Percentiles rank a stretch among this genome's conserved stretches.
phyloP scores from a whole-genome alignment of 1,140 invertebrate species.

The Babylonia areolata region DNA sequence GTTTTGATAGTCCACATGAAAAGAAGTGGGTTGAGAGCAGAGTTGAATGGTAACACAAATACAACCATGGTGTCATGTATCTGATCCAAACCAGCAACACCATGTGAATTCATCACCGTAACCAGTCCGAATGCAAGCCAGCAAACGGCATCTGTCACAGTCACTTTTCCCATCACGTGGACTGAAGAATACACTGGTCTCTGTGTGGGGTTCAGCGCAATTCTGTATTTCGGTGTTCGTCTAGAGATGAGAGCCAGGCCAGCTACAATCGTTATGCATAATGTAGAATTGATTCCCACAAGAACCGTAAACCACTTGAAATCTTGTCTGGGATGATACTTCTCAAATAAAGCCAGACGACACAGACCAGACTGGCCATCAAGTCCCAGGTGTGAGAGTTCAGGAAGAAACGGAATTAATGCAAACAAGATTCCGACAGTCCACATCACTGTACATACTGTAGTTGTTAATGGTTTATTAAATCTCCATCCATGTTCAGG shows the following conservation, averaged over 20 bases:
- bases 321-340: constrained; percentile 20
- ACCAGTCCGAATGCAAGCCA: background rate
- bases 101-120: no score
- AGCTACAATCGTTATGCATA: constrained; percentile 44
- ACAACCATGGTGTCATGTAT: background rate
- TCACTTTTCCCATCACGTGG: background rate
- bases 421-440: constrained; percentile 36
- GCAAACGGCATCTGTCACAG: background rate
- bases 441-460: constrained; percentile 28
- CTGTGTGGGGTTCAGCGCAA: background rate
- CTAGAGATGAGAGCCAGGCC: constrained; percentile 48
- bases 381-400: no score
- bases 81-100: background rate
- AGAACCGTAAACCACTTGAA: constrained; percentile 48
- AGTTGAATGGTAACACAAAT: constrained; percentile 14
- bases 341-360: constrained; percentile 44
- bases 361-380: constrained; percentile 51
- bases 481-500: constrained; percentile 44
- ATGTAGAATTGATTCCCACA: constrained; percentile 44
- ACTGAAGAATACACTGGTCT: constrained; percentile 16
- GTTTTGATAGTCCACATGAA: background rate
- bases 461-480: constrained; percentile 1
- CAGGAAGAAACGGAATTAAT: constrained; percentile 40
- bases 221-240: constrained; percentile 24
- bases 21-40: background rate